Conservation (phyloP, 2,888 invertebrate genomes). For the Dryobota labecula region DNA sequence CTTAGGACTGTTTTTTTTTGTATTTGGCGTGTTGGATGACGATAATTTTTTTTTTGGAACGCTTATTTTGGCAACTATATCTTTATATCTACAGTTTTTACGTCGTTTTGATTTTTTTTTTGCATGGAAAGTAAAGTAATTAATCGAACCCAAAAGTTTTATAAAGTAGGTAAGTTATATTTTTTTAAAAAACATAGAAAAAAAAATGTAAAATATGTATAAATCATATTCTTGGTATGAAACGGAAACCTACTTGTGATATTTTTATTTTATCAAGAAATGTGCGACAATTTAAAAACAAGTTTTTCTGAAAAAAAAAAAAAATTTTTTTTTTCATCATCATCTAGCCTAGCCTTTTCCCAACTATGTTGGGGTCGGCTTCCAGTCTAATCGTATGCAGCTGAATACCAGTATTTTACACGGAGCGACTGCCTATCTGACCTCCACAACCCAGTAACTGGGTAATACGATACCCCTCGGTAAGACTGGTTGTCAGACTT, state of each 20-base stretch:
- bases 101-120: neutral
- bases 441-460: too few relatives aligned
- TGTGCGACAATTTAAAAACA: neutral
- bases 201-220: neutral
- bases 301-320: neutral
- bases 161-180: neutral
- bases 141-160: neutral
- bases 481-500: too few relatives aligned
- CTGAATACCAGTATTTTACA: too few relatives aligned
- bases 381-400: too few relatives aligned
- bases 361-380: too few relatives aligned
- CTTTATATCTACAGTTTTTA: neutral
- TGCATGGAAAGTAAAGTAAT: neutral
- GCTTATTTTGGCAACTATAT: fast-evolving
- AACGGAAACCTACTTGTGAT: neutral
- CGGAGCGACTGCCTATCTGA: too few relatives aligned
- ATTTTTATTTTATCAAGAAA: too few relatives aligned
- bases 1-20: slow-evolving; percentile 14
- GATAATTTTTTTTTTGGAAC: slow-evolving; percentile 1
- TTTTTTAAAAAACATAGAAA: too few relatives aligned
- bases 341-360: too few relatives aligned
- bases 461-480: too few relatives aligned
- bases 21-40: neutral
- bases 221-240: neutral
- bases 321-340: too few relatives aligned